These are phyloP conservation scores for Ictidomys tridecemlineatus DNA, from an alignment of 2,113 vertebrate genomes.

Conservation along the genomic window DNA sequence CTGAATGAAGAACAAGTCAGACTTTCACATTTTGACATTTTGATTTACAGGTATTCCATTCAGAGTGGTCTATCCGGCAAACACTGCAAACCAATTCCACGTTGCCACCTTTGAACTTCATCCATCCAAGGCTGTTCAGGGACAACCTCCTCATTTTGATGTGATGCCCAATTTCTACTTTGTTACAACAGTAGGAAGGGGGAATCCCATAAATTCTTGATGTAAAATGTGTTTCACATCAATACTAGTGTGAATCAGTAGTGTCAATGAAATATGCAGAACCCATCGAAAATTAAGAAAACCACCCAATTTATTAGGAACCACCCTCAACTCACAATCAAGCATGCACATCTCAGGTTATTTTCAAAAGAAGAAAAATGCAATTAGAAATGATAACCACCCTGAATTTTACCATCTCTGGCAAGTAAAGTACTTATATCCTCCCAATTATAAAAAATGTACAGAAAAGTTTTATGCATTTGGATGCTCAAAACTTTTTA, in stretches of 20 bases:
- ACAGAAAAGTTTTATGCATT: background rate
- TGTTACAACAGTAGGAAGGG: background rate
- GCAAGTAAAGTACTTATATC: background rate
- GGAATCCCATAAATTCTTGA: background rate
- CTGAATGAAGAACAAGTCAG: conserved; percentile 58
- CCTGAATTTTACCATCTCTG: background rate
- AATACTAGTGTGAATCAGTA: background rate
- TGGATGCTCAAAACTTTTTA: background rate
- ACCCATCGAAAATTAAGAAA: background rate
- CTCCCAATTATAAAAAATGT: background rate
- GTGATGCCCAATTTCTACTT: background rate
- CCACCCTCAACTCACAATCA: too few relatives aligned
- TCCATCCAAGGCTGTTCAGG: too few relatives aligned
- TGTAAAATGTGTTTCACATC: background rate
- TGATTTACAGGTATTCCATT: conserved; percentile 5
- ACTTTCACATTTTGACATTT: conserved; percentile 49
- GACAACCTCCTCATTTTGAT: background rate
- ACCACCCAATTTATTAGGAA: background rate
- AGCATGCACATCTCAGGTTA: background rate
- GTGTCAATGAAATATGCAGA: background rate
- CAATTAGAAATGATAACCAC: background rate
- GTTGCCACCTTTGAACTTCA: background rate
- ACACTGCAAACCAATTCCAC: background rate
- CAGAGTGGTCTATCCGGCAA: conserved; percentile 39
- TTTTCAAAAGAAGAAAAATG: background rate